A percentile compares a stretch with the other conserved stretches of the same genome.
These are phyloP conservation scores for Macaria liturata DNA, from an alignment of 2,888 invertebrate species.

Conservation along the genomic window DNA sequence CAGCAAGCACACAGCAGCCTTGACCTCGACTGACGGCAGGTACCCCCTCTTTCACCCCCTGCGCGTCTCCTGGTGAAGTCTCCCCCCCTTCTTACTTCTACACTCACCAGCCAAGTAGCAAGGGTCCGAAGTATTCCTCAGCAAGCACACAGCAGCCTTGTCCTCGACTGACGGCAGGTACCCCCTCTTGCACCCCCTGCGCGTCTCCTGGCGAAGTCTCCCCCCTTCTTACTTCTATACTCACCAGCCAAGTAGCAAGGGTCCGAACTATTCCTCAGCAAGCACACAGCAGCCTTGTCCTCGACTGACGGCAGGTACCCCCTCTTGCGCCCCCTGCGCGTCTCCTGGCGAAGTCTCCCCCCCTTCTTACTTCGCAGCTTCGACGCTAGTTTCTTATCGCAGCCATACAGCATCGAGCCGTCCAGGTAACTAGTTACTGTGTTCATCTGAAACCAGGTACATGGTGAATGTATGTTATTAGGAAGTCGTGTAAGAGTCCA, in stretches of 20 bases:
- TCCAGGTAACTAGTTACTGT: constrained; percentile 84
- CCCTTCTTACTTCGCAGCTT: constrained; percentile 66
- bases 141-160: constrained; percentile 63
- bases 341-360: constrained; percentile 68
- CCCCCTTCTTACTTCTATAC: no score
- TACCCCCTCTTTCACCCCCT: constrained; percentile 57
- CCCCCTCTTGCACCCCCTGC: constrained; percentile 53
- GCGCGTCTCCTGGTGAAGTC: constrained; percentile 47
- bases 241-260: constrained; percentile 77
- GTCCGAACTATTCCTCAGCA: constrained; percentile 63
- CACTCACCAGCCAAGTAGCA: constrained; percentile 73
- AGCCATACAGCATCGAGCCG: constrained; percentile 79
- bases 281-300: constrained; percentile 65
- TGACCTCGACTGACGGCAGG: constrained; percentile 69
- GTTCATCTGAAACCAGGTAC: constrained; percentile 82
- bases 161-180: constrained; percentile 70
- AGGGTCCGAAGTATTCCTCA: constrained; percentile 66
- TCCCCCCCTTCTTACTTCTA: no score
- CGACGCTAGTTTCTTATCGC: constrained; percentile 58
- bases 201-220: constrained; percentile 46
- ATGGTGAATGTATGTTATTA: no score
- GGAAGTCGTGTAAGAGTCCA: no score
- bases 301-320: constrained; percentile 70
- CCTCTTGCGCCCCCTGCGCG: constrained; percentile 49
- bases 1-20: constrained; percentile 64